Base-by-base conservation (phyloP, 2,888 invertebrate genomes). In the Isotomurus palustris region DNA sequence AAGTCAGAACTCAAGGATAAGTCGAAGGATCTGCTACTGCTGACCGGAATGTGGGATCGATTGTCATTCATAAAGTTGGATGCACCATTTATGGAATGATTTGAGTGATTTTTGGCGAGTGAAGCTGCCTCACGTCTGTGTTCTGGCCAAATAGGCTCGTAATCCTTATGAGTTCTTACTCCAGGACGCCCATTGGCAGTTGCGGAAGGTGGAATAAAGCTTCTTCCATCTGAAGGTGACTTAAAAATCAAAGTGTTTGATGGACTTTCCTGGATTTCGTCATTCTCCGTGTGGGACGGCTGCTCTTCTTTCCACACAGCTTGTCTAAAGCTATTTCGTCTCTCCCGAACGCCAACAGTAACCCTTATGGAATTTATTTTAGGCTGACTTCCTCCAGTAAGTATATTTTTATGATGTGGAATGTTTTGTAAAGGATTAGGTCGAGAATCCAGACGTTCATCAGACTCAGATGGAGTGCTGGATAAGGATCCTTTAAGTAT, bases 261-360 rank as follows among this genome's bases (percentile, higher is more conserved):
- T 41, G 25, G 14, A 25, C 47, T 49, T 40, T 54, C 21, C 24
- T 43, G 43, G 19, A 22, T 12, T 14, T 43, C 24, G 5, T 3
- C 24, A 22, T 5, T 22, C 24, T 24, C 43, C 21, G 21, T 43
- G 5, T 22, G 6, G 6, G 43, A 48, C 14, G 53, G 41, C 17
- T 60, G 61, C n/a, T 62, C 66, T 47, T 70, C 69, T 59, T 72
- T 73, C 60, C 71, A 70, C 24, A 74, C 72, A 5, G 74, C 73
- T 61, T 73, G 72, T 2, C 73, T 63, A 56, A 74, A 74, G 66
- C 74, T 74, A 53, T 74, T 74, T 43, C 73, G 64, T 51, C 73
- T 62, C 60, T 74, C 74, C 4, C 74, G 69, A 5, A 72, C 62
- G 1, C 73, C 73, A 10, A 73, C 61, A 5, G 71, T 69, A 27